Evolutionary conservation across 2,113 vertebrate species (phyloP), one percentile per base, ranked within the genome.

Genomic region (Cervus canadensis): DNA sequence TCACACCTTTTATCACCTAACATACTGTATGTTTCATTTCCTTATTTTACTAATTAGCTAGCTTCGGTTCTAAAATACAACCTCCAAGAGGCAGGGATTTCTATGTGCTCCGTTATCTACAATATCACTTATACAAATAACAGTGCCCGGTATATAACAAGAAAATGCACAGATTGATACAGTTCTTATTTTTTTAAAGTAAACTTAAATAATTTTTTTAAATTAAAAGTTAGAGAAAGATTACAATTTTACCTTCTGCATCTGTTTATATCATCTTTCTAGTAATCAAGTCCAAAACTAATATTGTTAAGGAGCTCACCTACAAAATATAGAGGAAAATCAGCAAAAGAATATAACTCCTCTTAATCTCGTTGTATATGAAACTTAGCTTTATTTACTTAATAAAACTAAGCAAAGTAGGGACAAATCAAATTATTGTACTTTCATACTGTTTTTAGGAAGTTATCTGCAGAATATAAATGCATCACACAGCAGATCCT

Each of bases 261-360:
- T 94, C 85, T 90, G 0, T 95, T 95, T 86, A 94, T 45, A 30
- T 94, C 60, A 87, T 71, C 57, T 88, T 74, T 95, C 79, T 86
- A 93, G 21, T 40, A 28, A 97, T 57, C 6, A 91, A 84, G 2
- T 25, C 33, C 36, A 96, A 82, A 93, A 43, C 25, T 96, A 98
- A 91, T 17, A 82, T 7, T 64, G 62, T 59, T 91, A 93, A 96
- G 57, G 96, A 97, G 60, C 0, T 86, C 33, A 96, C 92, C 36
- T 86, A 96, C 19, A 93, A 98, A 98, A 95, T 28, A 40, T 30
- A 1, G 78, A 64, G 7, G 94, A 94, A 97, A 95, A 89, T 91
- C 67, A 96, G 56, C 40, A 93, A 96, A 93, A 96, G 9, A 7
- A 92, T 50, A 33, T 40, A 91, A 96, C 48, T 87, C 92, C 36